Percentiles rank a stretch among this genome's conserved stretches.
Evolutionary conservation across 2,113 vertebrate genomes (phyloP).

Genomic region (Atlantisia rogersi): DNA sequence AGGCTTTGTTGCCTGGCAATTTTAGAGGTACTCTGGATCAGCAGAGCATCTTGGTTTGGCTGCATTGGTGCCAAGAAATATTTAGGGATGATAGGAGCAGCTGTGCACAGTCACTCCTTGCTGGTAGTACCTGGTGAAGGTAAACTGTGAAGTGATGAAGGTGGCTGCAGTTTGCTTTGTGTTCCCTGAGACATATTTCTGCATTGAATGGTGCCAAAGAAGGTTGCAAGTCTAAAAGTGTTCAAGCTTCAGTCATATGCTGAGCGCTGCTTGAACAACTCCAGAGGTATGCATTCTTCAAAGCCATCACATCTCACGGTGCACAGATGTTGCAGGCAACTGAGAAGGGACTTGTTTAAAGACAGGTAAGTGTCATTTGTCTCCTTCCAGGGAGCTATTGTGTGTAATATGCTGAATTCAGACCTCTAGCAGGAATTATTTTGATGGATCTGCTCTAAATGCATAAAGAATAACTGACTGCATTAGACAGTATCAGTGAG

Average conservation of each 20-base stretch:
- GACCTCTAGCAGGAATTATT: neutral
- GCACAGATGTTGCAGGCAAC: rapidly evolving
- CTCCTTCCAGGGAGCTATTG: conserved; percentile 14
- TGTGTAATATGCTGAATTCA: neutral
- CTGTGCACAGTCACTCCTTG: neutral
- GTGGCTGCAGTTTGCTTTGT: neutral
- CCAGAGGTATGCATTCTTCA: neutral
- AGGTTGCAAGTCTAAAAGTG: neutral
- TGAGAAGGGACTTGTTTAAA: neutral
- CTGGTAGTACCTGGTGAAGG: neutral
- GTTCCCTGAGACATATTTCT: neutral
- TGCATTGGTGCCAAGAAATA: neutral
- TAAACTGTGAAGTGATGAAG: neutral
- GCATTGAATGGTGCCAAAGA: neutral
- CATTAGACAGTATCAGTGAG: neutral
- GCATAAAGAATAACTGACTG: neutral
- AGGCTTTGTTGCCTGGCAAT: neutral
- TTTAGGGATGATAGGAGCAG: neutral
- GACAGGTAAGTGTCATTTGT: conserved; percentile 54
- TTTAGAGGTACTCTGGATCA: neutral
- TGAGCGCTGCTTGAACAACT: neutral
- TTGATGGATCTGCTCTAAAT: conserved; percentile 31
- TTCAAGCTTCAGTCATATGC: neutral
- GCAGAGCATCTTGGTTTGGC: neutral
- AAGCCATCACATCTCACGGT: neutral